Base-by-base conservation (phyloP, 1,140 invertebrate species). In the Eulimnadia texana region DNA sequence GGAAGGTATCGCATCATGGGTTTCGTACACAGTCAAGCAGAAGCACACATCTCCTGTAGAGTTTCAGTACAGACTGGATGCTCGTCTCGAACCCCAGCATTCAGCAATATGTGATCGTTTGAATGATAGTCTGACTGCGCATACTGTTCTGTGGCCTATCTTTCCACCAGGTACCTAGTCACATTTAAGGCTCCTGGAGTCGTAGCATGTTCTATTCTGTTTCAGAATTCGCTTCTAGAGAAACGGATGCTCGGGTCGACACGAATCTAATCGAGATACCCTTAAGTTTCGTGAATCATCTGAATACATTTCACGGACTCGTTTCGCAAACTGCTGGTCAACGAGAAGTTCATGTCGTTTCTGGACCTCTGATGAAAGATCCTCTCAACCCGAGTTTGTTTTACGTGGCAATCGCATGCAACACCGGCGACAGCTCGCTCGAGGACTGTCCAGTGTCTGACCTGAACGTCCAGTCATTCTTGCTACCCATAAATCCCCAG, bases 151-250 rank as follows among this genome's bases (percentile, higher is more conserved):
- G 11, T 42, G 33, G 10, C 28, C 55, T n/a, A 13, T 58, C 16
- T 58, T 10, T 29, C 55, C 55, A n/a, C 22, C 28, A n/a, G 55
- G 55, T 58, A 58, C n/a, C n/a, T 25, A 54, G 20, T n/a, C 16
- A n/a, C n/a, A 25, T 10, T 16, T 6, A 28, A 9, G 6, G 33
- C 16, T 6, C 33, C 6, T 42, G 6, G 6, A 6, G 6, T 57
- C 29, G 24, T 20, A 2, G 20, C 1, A 58, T 28, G 3, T 58
- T 33, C 42, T 16, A 24, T 28, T 10, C n/a, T 10, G 9, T 58
- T 16, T 2, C 9, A 58, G 55, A 27, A 3, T 42, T 58, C 3
- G 28, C 55, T 49, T 33, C 9, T 10, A 58, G 29, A 10, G 42
- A 13, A 19, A 29, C 24, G 22, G 55, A 58, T 29, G 23, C 55